phyloP scores from a whole-genome alignment of 2,888 invertebrate species.

The Vandiemenella viatica region DNA sequence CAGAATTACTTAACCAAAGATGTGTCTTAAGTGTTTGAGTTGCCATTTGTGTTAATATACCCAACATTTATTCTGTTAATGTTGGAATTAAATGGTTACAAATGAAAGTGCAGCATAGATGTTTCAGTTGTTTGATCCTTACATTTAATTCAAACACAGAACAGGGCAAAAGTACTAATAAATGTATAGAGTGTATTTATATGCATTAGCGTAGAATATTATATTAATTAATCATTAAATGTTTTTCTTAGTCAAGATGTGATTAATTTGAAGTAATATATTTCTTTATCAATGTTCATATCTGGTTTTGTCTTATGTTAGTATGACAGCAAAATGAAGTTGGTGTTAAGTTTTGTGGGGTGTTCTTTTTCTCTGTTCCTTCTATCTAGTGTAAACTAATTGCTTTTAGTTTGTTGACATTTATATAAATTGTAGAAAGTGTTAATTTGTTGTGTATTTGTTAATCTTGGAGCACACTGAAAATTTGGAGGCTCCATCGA shows the following conservation, averaged over 20 bases:
- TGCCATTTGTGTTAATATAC: constrained; percentile 9
- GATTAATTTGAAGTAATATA: constrained; percentile 2
- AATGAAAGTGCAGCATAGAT: background rate
- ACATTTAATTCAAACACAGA: background rate
- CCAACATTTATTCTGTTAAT: constrained; percentile 7
- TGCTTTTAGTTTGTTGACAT: constrained; percentile 5
- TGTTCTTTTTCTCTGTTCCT: constrained; percentile 5
- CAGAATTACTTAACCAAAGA: constrained; percentile 15
- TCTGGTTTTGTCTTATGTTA: too few relatives aligned
- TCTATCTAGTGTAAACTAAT: constrained; percentile 2
- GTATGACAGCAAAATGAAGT: too few relatives aligned
- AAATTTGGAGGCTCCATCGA: constrained; percentile 1
- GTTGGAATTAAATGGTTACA: constrained; percentile 6
- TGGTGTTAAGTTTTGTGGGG: too few relatives aligned
- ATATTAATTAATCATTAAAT: constrained; percentile 2
- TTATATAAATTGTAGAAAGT: constrained; percentile 2
- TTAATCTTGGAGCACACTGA: background rate
- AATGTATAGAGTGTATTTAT: background rate
- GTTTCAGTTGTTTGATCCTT: background rate
- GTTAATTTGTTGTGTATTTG: background rate
- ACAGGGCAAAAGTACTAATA: background rate
- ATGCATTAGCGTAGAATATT: constrained; percentile 2
- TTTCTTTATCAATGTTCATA: too few relatives aligned
- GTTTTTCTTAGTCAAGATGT: background rate
- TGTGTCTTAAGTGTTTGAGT: constrained; percentile 17